Percentiles rank a stretch among this genome's conserved stretches.
These are phyloP conservation scores for Phaethon lepturus DNA, from an alignment of 2,113 vertebrate genomes.

Conservation along the genomic window DNA sequence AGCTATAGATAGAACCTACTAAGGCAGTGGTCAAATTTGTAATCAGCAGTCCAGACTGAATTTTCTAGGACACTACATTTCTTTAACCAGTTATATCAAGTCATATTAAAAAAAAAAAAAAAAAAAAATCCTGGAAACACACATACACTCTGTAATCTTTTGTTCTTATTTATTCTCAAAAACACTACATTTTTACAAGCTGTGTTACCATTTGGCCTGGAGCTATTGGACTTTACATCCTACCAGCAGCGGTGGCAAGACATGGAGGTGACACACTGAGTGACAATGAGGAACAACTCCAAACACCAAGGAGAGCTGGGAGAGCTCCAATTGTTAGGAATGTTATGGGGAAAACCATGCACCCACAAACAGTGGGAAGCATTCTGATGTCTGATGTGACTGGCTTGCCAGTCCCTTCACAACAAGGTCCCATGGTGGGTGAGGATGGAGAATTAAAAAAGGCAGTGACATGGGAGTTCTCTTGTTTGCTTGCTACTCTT, in stretches of 20 bases:
- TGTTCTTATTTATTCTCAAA: neutral
- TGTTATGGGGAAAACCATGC: neutral
- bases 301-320: neutral
- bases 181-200: neutral
- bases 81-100: neutral
- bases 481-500: neutral
- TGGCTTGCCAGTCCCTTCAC: neutral
- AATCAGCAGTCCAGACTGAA: neutral
- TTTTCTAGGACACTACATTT: neutral
- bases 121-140: neutral
- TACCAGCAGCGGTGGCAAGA: neutral
- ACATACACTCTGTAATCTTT: neutral
- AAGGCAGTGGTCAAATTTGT: neutral
- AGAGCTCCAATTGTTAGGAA: neutral
- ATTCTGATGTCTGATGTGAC: neutral
- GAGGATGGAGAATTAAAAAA: neutral
- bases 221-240: neutral
- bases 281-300: neutral
- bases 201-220: neutral
- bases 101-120: neutral
- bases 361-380: rapidly evolving
- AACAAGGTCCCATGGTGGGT: neutral
- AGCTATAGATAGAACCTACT: neutral
- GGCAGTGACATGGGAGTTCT: neutral
- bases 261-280: neutral